These are phyloP conservation scores for Stramonita haemastoma DNA, from an alignment of 2,888 invertebrate genomes.

Conservation along the genomic window DNA sequence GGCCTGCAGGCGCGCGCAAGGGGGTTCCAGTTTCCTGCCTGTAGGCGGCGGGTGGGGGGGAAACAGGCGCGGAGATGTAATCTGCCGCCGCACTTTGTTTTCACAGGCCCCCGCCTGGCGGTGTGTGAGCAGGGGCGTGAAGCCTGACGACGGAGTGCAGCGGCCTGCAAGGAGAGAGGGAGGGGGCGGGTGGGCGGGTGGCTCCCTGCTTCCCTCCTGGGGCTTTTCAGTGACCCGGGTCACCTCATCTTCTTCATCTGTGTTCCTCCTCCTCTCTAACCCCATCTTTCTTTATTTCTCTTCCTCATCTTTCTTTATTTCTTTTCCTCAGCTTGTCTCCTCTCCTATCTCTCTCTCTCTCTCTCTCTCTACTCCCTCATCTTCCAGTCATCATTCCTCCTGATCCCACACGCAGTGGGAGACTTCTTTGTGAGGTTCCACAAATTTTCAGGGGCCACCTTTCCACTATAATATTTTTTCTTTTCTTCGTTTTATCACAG, in stretches of 20 bases:
- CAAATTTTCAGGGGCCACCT: background rate
- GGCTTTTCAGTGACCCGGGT: background rate
- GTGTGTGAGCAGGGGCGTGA: constrained; percentile 13
- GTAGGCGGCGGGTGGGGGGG: background rate
- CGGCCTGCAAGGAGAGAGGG: background rate
- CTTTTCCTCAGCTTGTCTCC: background rate
- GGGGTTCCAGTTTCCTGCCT: constrained; percentile 15
- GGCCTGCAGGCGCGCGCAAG: constrained; percentile 17
- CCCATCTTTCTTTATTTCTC: background rate
- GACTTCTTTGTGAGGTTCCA: background rate
- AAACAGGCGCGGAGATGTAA: constrained; percentile 27
- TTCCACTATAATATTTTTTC: too few relatives aligned
- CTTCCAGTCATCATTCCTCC: background rate
- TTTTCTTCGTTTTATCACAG: too few relatives aligned
- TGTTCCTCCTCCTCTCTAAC: background rate
- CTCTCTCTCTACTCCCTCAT: background rate
- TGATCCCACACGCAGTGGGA: background rate
- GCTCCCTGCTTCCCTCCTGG: background rate
- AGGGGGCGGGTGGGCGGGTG: background rate
- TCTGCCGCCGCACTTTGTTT: constrained; percentile 32
- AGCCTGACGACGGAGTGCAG: background rate
- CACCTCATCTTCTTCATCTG: background rate
- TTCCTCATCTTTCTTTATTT: background rate
- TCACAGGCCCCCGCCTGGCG: constrained; percentile 15
- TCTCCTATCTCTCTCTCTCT: background rate